These are phyloP conservation scores for Mesocricetus auratus DNA, from an alignment of 2,113 vertebrate species.

Conservation along the genomic window DNA sequence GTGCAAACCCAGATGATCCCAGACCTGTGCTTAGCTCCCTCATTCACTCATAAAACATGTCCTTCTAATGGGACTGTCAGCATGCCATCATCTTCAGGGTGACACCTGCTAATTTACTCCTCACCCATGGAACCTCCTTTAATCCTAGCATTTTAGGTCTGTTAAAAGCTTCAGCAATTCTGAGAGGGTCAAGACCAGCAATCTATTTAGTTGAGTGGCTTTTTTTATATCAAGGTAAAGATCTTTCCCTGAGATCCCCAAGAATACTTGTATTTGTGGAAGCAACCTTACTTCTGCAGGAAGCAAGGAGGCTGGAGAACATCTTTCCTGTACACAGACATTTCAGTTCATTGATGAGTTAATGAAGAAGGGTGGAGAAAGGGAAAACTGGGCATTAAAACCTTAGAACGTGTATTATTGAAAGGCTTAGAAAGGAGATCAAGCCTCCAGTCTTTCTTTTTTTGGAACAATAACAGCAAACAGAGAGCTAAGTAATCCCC, in stretches of 20 bases:
- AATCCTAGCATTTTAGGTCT: slow-evolving; percentile 69
- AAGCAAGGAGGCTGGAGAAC: slow-evolving; percentile 42
- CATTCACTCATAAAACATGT: slow-evolving; percentile 73
- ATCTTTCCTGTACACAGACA: slow-evolving; percentile 39
- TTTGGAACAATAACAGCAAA: background rate
- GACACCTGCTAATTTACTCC: slow-evolving; percentile 77
- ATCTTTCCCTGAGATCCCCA: slow-evolving; percentile 23
- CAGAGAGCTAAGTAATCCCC: slow-evolving; percentile 14
- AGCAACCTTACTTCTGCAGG: slow-evolving; percentile 16
- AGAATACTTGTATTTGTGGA: slow-evolving; percentile 37
- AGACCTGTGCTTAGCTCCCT: slow-evolving; percentile 70
- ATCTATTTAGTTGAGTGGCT: slow-evolving; percentile 59
- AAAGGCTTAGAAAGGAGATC: slow-evolving; percentile 42
- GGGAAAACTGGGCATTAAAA: slow-evolving; percentile 59
- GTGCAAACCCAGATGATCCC: slow-evolving; percentile 65
- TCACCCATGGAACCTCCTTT: slow-evolving; percentile 67
- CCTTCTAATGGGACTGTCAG: slow-evolving; percentile 74
- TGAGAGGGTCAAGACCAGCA: slow-evolving; percentile 63
- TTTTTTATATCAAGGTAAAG: slow-evolving; percentile 47
- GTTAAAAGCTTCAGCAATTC: slow-evolving; percentile 72
- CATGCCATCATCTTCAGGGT: slow-evolving; percentile 70
- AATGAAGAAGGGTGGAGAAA: slow-evolving; percentile 2
- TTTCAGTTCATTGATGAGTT: slow-evolving; percentile 58
- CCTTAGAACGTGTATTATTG: slow-evolving; percentile 28
- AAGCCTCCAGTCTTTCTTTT: background rate